Evolutionary conservation across 2,888 invertebrate species (phyloP), one percentile per base, ranked within the genome.

Genomic region (Caenorhabditis uteleia): DNA sequence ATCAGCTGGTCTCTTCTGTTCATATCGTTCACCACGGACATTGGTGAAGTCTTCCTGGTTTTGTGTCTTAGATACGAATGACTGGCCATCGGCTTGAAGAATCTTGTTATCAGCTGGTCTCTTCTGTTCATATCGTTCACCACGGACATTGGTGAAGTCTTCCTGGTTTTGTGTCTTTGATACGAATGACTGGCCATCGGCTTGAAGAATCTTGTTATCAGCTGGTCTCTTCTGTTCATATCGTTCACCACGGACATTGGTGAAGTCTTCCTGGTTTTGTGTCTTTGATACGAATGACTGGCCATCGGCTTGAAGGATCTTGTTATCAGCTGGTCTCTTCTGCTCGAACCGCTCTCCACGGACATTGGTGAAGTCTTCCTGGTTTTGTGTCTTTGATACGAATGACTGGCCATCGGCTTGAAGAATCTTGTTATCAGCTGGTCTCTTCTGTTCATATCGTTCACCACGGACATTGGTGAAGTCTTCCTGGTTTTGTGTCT

Each of bases 401-500:
- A 55, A 44, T n/a, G 46, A 31, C 26, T 43, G 43, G 7, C 55
- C 55, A 33, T 55, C 55, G 8, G 33, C 47, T 34, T 46, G 55
- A 8, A 55, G 40, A 29, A 55, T 55, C 34, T 55, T 55, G 55
- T 55, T 55, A 33, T 55, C 55, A 23, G 40, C 40, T 27, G 55
- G 55, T 4, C 39, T 18, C 31, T 39, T 46, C 47, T 38, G 48
- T 21, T 27, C 56, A 25, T 42, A 49, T 7, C 56, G 48, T 44
- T 56, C 56, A 23, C 56, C 56, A 48, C 34, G 34, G 8, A 49
- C 31, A 29, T 48, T 21, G 16, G 49, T 56, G 44, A 56, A 56
- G 44, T 56, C 50, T 33, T 45, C 50, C 21, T 57, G 58, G n/a
- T 58, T 46, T 46, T 58, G 58, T 1, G 58, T 50, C 16, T 26